Evolutionary conservation across 2,113 vertebrate genomes (phyloP).

Genomic region (Anguilla rostrata): DNA sequence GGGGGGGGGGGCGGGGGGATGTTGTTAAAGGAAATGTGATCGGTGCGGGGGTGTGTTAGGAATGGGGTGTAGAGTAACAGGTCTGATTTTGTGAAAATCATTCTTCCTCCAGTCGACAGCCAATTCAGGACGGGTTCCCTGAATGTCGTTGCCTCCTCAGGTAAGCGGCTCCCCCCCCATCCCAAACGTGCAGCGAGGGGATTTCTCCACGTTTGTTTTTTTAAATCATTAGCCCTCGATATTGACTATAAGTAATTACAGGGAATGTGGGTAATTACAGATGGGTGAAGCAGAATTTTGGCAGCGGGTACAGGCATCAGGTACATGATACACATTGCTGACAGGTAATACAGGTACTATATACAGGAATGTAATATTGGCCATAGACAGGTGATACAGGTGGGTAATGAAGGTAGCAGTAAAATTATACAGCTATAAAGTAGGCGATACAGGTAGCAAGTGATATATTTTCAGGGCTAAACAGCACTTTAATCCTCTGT

Average conservation of each 20-base stretch:
- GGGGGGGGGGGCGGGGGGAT: too few species aligned
- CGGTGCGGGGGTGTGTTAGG: conserved; percentile 44
- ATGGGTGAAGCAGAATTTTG: neutral
- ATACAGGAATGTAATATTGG: neutral
- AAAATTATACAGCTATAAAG: neutral
- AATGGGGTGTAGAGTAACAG: conserved; percentile 21
- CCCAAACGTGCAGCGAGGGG: too few species aligned
- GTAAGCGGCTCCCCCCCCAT: too few species aligned
- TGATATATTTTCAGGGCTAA: too few species aligned
- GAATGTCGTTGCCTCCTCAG: too few species aligned
- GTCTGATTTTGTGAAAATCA: conserved; percentile 35
- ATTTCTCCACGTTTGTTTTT: too few species aligned
- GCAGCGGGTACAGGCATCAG: neutral
- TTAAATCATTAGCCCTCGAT: neutral
- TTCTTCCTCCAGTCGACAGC: too few species aligned
- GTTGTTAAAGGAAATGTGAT: neutral
- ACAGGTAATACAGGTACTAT: neutral
- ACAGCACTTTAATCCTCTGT: neutral
- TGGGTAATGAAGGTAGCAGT: neutral
- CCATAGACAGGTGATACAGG: neutral
- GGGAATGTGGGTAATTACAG: neutral
- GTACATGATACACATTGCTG: neutral
- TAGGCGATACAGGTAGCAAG: neutral
- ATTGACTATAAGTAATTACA: neutral
- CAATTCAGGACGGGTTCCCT: too few species aligned